Evolutionary conservation across 1,140 invertebrate genomes (phyloP).

Genomic region (Drosophila albomicans): DNA sequence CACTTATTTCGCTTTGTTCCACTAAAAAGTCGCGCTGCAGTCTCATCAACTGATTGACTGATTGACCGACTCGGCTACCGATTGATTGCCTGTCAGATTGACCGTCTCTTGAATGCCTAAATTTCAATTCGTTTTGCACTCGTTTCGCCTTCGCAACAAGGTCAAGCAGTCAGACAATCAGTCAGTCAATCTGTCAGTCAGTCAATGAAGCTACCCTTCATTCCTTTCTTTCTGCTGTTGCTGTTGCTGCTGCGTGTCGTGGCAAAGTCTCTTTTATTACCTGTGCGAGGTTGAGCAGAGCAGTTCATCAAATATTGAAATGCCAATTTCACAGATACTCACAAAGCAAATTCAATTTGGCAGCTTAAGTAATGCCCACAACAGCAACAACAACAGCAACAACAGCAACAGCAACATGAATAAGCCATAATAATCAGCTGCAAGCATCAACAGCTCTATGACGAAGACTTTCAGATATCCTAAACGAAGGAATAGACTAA

Average conservation of each 20-base stretch:
- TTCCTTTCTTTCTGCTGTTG: slow-evolving; percentile 1
- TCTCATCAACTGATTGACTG: slow-evolving; percentile 31
- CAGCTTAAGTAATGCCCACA: slow-evolving; percentile 66
- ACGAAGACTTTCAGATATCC: slow-evolving; percentile 4
- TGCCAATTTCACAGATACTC: slow-evolving; percentile 81
- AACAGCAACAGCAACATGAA: slow-evolving; percentile 10
- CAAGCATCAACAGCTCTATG: background rate
- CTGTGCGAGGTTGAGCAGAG: slow-evolving; percentile 34
- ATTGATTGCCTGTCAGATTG: slow-evolving; percentile 17
- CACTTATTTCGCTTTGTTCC: slow-evolving; percentile 4
- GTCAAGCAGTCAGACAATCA: slow-evolving; percentile 22
- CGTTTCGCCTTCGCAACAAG: slow-evolving; percentile 24
- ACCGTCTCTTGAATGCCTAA: slow-evolving; percentile 41
- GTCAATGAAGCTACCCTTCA: slow-evolving; percentile 8
- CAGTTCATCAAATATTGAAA: slow-evolving; percentile 79
- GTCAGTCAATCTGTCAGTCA: background rate
- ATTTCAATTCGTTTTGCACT: slow-evolving; percentile 28
- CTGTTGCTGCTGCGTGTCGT: slow-evolving; percentile 3
- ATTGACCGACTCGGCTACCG: slow-evolving; percentile 42
- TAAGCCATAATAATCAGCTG: slow-evolving; percentile 28
- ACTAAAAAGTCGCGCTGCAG: no score
- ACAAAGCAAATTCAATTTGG: slow-evolving; percentile 74
- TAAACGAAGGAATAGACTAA: background rate
- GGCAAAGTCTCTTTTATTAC: slow-evolving; percentile 63
- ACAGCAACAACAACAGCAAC: slow-evolving; percentile 9